Evolutionary conservation across 1,140 invertebrate species (phyloP), one percentile per base, ranked within the genome.

Genomic region (Rhagoletis zephyria): DNA sequence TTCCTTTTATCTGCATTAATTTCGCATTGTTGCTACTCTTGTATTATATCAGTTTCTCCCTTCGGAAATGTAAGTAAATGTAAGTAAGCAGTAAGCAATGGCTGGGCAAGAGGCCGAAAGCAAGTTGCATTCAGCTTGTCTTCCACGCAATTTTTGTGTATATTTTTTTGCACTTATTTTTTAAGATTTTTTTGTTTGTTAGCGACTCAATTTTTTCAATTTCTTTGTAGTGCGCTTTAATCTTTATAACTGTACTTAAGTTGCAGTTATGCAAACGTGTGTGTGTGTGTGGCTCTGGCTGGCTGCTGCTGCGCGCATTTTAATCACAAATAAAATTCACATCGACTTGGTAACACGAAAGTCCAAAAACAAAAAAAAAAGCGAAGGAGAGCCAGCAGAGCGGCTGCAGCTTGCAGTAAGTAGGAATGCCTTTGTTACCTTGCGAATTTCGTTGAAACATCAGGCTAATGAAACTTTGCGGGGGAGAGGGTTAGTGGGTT

Each of bases 171-270:
- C 45, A 19, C 56, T 19, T 42, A 51, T 51, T 77, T 77, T 51
- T 7, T 48, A n/a, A 2, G n/a, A 64, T 40, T 67, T 67, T 67
- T 81, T 81, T 9, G 7, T 9, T 9, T 81, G n/a, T 67, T 67
- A 0, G 30, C 30, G 30, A 30, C 30, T 30, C 30, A n/a, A 19
- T 81, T 56, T 70, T 48, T 42, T 40, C 30, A 45, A 16, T 48
- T 45, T 45, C 4, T 40, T 42, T 6, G 42, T 7, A 16, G 48
- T 51, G 7, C 74, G 42, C 42, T 81, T 81, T 81, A 81, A 56
- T 81, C 74, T 81, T 81, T 81, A 81, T 81, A 81, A 81, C 74
- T 81, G 74, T 81, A 81, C 74, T 81, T 81, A 81, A 81, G 56
- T 81, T 81, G 74, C 74, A 81, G 74, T 81, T 81, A 81, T 81